phyloP scores from a whole-genome alignment of 2,113 vertebrate species.

The Stigmatopora argus region DNA sequence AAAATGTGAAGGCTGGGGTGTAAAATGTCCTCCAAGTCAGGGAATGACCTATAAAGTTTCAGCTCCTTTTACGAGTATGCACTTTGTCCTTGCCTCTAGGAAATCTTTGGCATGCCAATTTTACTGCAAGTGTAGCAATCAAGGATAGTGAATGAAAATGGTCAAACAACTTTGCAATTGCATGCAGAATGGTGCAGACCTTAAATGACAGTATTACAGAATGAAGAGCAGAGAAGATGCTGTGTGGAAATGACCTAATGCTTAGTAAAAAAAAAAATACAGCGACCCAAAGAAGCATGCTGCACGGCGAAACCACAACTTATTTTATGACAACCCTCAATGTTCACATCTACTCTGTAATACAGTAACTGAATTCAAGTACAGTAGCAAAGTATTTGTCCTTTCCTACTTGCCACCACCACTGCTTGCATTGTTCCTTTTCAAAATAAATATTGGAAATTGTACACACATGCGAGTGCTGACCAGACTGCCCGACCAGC shows the following conservation, averaged over 20 bases:
- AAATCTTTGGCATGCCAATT: too few species aligned
- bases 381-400: background rate
- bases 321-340: background rate
- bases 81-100: too few species aligned
- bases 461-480: conserved; percentile 18
- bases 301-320: background rate
- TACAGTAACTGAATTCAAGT: background rate
- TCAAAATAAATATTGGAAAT: conserved; percentile 1
- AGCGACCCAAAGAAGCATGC: background rate
- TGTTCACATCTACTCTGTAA: background rate
- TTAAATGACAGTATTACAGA: conserved; percentile 6
- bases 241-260: conserved; percentile 12
- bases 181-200: background rate
- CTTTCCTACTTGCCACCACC: background rate
- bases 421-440: background rate
- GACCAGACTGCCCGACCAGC: conserved; percentile 55
- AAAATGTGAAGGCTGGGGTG: too few species aligned
- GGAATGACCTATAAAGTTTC: too few species aligned
- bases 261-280: background rate
- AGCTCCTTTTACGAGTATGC: too few species aligned
- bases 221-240: conserved; percentile 5
- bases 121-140: too few species aligned
- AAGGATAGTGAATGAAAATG: background rate
- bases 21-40: too few species aligned
- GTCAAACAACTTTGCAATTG: background rate